Percentiles rank a stretch among this genome's conserved stretches.
These are phyloP conservation scores for Fukomys damarensis DNA, from an alignment of 2,113 vertebrate genomes.

Conservation along the genomic window DNA sequence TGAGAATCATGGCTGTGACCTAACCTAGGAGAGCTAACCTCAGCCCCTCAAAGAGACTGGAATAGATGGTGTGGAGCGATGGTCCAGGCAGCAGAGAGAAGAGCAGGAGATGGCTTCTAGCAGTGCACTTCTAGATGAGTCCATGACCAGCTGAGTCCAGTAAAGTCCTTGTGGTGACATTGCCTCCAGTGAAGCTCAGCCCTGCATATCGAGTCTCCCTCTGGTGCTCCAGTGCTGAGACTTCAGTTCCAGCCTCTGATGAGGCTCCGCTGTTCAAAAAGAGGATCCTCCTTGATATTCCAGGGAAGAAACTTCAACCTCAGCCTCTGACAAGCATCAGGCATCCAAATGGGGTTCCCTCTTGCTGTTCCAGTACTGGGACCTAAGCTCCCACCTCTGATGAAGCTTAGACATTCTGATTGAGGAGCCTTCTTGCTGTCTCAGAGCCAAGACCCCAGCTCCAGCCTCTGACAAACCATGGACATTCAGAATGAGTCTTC, in stretches of 20 bases:
- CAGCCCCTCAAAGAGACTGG: background rate
- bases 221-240: background rate
- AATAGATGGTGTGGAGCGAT: background rate
- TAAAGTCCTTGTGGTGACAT: background rate
- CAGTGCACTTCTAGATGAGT: too few species aligned
- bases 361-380: background rate
- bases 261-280: background rate
- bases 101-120: background rate
- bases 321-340: background rate
- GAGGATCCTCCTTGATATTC: background rate
- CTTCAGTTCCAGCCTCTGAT: accelerated
- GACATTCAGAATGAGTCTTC: background rate
- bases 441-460: background rate
- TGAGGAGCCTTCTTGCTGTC: background rate
- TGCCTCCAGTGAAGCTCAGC: background rate
- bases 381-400: background rate
- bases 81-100: background rate
- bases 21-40: background rate
- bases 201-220: background rate
- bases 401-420: background rate
- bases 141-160: background rate
- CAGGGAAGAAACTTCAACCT: background rate
- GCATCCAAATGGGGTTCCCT: accelerated
- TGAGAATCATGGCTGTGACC: accelerated
- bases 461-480: background rate